Conservation (phyloP, 2,797 vertebrate species). For the Ctenopoma kingsleyae region DNA sequence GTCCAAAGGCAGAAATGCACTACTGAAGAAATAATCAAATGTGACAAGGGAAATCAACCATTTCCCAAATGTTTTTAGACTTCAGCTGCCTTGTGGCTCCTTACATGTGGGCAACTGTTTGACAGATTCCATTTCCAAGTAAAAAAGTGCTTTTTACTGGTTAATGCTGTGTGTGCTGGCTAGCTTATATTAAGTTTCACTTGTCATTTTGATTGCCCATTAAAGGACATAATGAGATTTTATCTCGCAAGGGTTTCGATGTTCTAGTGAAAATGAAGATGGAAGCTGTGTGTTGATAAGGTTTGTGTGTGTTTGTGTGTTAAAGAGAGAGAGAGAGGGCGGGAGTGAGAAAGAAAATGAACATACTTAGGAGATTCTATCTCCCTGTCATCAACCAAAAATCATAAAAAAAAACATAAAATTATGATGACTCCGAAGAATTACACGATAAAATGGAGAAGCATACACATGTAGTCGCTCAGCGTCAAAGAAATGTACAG, state of each 20-base stretch:
- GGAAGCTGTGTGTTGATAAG: constrained; percentile 7
- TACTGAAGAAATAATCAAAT: not conserved
- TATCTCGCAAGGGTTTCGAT: not conserved
- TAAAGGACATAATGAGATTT: constrained; percentile 18
- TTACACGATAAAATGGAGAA: constrained; percentile 11
- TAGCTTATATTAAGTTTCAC: constrained; percentile 8
- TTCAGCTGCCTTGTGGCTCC: not conserved
- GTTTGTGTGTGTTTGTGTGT: not conserved
- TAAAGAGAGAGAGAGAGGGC: not conserved
- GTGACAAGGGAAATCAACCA: not conserved
- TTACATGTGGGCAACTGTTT: not conserved
- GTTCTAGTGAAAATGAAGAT: constrained; percentile 6
- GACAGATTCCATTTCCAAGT: not conserved
- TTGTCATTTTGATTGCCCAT: constrained; percentile 34
- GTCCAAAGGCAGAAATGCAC: not conserved
- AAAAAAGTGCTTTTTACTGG: not conserved
- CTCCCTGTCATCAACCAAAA: constrained; percentile 36
- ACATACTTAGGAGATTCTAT: constrained; percentile 22
- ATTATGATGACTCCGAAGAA: constrained; percentile 28
- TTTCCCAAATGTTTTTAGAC: not conserved
- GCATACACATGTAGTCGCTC: not conserved
- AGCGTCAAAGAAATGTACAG: not conserved
- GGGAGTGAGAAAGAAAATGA: not conserved
- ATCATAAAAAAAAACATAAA: constrained; percentile 41
- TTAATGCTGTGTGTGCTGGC: not conserved